Percentiles rank a stretch among this genome's conserved stretches.
Conservation (phyloP, 2,797 vertebrate genomes). For the Hyperoplus lanceolatus region DNA sequence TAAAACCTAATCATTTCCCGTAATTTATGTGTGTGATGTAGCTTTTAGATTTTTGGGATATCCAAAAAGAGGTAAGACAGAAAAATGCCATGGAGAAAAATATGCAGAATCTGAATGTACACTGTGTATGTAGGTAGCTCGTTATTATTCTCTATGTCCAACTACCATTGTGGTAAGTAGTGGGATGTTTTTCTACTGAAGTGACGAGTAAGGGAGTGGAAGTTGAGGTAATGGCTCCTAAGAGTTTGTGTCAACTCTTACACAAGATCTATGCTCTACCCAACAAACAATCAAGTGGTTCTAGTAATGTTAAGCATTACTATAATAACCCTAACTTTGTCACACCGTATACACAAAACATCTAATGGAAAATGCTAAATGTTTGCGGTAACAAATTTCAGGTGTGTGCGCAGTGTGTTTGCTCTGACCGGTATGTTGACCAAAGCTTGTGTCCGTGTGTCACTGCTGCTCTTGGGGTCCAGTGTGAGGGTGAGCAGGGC, state of each 20-base stretch:
- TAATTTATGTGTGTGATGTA: background rate
- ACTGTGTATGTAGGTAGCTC: background rate
- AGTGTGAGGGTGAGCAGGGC: constrained; percentile 80
- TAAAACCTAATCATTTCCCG: background rate
- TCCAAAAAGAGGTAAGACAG: background rate
- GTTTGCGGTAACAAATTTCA: background rate
- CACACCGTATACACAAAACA: background rate
- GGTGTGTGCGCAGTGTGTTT: constrained; percentile 4
- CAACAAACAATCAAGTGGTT: background rate
- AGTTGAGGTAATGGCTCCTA: background rate
- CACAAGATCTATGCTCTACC: background rate
- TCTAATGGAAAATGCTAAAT: background rate
- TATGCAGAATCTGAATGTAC: background rate
- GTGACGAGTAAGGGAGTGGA: background rate
- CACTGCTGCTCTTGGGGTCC: constrained; percentile 51
- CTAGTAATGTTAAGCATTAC: background rate
- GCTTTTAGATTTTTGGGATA: background rate
- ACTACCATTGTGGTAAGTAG: background rate
- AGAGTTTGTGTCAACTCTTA: background rate
- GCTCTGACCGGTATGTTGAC: constrained; percentile 72
- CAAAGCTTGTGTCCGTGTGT: constrained; percentile 62
- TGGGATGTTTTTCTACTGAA: background rate
- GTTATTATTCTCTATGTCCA: background rate
- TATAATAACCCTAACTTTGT: background rate
- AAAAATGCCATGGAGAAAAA: background rate